A percentile compares a stretch with the other conserved stretches of the same genome.
Conservation (phyloP, 2,113 vertebrate species). For the Nannospalax galili region DNA sequence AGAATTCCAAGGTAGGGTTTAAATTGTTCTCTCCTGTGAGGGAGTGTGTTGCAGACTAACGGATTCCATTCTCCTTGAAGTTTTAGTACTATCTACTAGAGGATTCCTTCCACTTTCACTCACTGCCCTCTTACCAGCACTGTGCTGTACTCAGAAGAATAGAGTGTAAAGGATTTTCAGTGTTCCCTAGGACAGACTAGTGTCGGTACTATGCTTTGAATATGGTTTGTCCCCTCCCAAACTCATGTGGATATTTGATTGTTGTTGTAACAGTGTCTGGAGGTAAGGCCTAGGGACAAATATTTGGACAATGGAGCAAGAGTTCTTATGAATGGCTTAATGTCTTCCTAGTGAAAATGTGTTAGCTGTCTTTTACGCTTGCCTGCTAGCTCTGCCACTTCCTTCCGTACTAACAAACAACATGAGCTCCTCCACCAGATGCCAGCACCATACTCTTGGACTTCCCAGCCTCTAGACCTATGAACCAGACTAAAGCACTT, state of each 20-base stretch:
- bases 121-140: neutral
- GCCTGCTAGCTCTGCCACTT: neutral
- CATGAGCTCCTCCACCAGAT: neutral
- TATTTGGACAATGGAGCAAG: neutral
- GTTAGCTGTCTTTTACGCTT: neutral
- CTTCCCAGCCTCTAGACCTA: neutral
- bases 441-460: neutral
- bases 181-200: neutral
- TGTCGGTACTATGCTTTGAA: neutral
- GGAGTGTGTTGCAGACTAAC: neutral
- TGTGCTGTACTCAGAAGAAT: neutral
- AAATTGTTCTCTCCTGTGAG: conserved; percentile 40
- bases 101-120: neutral
- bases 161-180: neutral
- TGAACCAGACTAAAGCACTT: neutral
- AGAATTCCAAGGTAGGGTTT: conserved; percentile 41
- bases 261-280: neutral
- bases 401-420: neutral
- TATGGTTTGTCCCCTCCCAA: neutral
- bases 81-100: neutral
- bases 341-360: neutral
- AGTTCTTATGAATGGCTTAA: neutral
- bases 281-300: neutral
- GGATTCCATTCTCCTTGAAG: neutral
- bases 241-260: neutral